Conservation (phyloP, 2,888 invertebrate genomes). For the Aplocera efformata region DNA sequence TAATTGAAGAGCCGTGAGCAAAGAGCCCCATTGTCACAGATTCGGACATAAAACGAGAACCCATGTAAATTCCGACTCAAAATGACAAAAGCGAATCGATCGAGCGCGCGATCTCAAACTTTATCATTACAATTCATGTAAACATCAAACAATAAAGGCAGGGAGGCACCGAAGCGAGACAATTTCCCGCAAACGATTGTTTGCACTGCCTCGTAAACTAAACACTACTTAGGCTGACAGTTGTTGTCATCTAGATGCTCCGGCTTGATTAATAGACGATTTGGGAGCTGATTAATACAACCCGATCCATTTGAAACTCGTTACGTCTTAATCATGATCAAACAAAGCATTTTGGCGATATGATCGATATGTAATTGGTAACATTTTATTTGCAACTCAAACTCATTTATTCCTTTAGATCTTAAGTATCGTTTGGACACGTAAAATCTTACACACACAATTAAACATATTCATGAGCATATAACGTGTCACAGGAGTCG, state of each 20-base stretch:
- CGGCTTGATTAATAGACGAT: slow-evolving; percentile 77
- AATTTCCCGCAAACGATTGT: slow-evolving; percentile 67
- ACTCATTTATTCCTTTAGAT: too few relatives aligned
- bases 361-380: too few relatives aligned
- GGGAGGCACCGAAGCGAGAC: slow-evolving; percentile 51
- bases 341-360: slow-evolving; percentile 42
- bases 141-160: slow-evolving; percentile 65
- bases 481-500: too few relatives aligned
- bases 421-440: too few relatives aligned
- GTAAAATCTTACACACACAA: too few relatives aligned
- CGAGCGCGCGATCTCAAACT: slow-evolving; percentile 28
- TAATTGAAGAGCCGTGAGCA: too few relatives aligned
- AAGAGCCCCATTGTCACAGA: too few relatives aligned
- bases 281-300: slow-evolving; percentile 69
- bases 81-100: slow-evolving; percentile 6
- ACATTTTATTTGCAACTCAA: too few relatives aligned
- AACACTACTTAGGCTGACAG: slow-evolving; percentile 76
- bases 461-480: too few relatives aligned
- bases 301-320: slow-evolving; percentile 52
- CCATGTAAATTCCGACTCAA: too few relatives aligned
- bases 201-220: slow-evolving; percentile 65
- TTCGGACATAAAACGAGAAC: too few relatives aligned
- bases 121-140: slow-evolving; percentile 53
- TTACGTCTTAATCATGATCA: slow-evolving; percentile 63
- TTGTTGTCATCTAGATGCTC: slow-evolving; percentile 76